Evolutionary conservation across 2,797 vertebrate species (phyloP), one percentile per base, ranked within the genome.

Genomic region (Hypotaenidia philippensis): DNA sequence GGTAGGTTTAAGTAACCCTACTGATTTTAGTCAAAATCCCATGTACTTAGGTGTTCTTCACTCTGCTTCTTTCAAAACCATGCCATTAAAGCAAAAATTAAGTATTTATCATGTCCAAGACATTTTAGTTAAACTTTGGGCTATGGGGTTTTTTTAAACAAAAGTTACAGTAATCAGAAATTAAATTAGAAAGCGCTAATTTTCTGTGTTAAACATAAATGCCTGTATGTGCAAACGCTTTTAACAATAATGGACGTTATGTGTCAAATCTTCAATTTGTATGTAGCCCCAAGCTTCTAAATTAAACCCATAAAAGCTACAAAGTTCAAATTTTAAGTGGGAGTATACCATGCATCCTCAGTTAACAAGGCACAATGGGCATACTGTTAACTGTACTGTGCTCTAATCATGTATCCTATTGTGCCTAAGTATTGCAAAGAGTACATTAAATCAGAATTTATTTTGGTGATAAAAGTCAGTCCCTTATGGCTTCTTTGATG

Each of bases 331-430:
- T 83, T 89, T 89, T 60, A 83, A 76, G 70, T 64, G 45, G 38
- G 49, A 82, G 32, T 69, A 25, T 83, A 41, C 36, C 11, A 5
- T 59, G 80, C 44, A 59, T 86, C 61, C 79, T 88, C 59, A 44
- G 87, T 69, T 96, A 95, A 89, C 89, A 93, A 92, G 93, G 63
- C 80, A 87, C 36, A 3, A 68, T 79, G 94, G 94, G 72, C 79
- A 83, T 91, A 76, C 55, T 29, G 60, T 68, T 92, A 81, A 53
- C 50, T 91, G n/a, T 59, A 25, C 53, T 70, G 1, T 70, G 57
- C 65, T 88, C 50, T 87, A 83, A 83, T 95, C 59, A n/a, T 52
- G 52, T 82, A 59, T 75, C 44, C 59, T 82, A 15, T 94, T 91
- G 92, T 90, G 45, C 66, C 83, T 34, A 79, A 82, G 69, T 79